Percentiles rank a stretch among this genome's conserved stretches.
Evolutionary conservation across 2,113 vertebrate species (phyloP).

Genomic region (Elachura formosa): DNA sequence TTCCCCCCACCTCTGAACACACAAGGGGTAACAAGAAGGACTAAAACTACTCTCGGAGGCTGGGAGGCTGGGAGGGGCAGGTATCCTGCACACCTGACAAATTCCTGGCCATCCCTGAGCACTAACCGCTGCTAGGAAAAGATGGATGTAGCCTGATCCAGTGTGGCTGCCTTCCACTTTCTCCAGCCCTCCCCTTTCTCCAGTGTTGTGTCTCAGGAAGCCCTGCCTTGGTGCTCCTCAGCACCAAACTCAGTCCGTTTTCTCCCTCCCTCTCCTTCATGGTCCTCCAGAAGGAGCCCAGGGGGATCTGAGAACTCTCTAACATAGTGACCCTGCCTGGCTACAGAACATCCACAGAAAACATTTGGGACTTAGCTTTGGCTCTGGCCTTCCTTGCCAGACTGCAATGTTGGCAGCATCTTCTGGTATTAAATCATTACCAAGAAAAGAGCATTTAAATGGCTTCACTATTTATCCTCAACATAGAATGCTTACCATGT

Average conservation of each 20-base stretch:
- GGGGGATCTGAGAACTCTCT: not conserved
- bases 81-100: too few relatives aligned
- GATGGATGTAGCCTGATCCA: not conserved
- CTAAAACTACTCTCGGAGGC: not conserved
- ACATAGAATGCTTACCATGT: not conserved
- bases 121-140: not conserved
- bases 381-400: not conserved
- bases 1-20: not conserved
- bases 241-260: not conserved
- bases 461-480: not conserved
- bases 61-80: not conserved
- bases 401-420: not conserved
- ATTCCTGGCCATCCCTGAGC: not conserved
- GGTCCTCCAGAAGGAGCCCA: not conserved
- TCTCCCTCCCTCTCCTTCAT: not conserved
- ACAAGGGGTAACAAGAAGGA: not conserved
- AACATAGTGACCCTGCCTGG: not conserved
- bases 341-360: not conserved
- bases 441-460: not conserved
- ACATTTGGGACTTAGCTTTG: not conserved
- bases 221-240: not conserved
- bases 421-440: not conserved
- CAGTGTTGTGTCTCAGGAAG: accelerated
- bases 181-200: not conserved
- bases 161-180: not conserved